Conservation (phyloP, 1,140 invertebrate species). For the Philopotamus ludificatus region DNA sequence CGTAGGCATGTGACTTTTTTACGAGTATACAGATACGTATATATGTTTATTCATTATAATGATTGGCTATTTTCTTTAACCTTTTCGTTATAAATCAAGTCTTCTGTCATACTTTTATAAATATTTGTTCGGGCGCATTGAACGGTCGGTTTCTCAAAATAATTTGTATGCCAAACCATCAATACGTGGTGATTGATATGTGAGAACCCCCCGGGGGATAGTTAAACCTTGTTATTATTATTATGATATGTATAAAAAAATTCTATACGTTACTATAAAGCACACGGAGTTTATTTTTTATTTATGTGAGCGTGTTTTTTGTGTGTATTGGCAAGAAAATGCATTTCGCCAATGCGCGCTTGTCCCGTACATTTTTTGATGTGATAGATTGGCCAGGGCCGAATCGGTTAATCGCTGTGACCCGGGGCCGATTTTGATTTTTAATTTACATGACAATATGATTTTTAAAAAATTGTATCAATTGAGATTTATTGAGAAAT, state of each 20-base stretch:
- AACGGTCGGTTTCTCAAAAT: slow-evolving; percentile 31
- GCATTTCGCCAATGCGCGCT: background rate
- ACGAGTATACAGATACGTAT: too few species aligned
- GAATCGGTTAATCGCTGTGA: too few species aligned
- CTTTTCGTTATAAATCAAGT: slow-evolving; percentile 35
- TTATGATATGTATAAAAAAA: slow-evolving; percentile 12
- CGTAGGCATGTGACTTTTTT: too few species aligned
- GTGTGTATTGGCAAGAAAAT: background rate
- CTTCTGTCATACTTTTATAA: slow-evolving; percentile 35
- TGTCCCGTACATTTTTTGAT: background rate
- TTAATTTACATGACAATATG: too few species aligned
- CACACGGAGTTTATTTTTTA: slow-evolving; percentile 3
- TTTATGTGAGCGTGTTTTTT: too few species aligned
- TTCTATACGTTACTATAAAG: slow-evolving; percentile 1
- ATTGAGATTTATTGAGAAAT: too few species aligned
- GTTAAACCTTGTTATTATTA: slow-evolving; percentile 30
- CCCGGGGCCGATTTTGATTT: too few species aligned
- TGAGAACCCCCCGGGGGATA: slow-evolving; percentile 31
- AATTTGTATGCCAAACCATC: slow-evolving; percentile 36
- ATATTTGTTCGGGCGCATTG: slow-evolving; percentile 32
- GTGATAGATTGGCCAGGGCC: too few species aligned
- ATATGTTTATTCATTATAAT: slow-evolving; percentile 10
- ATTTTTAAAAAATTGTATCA: too few species aligned
- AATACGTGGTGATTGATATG: slow-evolving; percentile 30
- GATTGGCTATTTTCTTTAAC: slow-evolving; percentile 24